Evolutionary conservation across 2,888 invertebrate species (phyloP), one percentile per base, ranked within the genome.

Genomic region (Kuschelorhynchus macadamiae): DNA sequence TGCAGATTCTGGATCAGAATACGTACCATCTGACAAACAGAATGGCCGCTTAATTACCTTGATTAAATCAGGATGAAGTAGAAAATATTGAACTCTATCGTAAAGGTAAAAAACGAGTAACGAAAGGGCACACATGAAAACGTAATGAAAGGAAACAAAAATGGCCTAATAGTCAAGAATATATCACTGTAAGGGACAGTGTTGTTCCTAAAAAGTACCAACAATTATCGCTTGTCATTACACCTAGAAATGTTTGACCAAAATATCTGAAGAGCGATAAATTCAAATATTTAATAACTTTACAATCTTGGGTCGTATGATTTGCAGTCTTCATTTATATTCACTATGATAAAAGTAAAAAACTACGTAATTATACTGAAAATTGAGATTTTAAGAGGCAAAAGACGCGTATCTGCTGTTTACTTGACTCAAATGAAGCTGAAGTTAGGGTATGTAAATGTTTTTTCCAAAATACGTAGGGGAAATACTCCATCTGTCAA

Each of bases 101-200:
- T 25, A 57, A 57, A 57, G 44, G 57, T 7, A 57, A 57, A 57
- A 57, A 57, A 25, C 33, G 44, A 9, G 20, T 56, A n/a, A 57
- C 17, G 12, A 57, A 21, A 44, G 36, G 16, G 16, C 18, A 56
- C 3, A 12, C 21, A 42, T 56, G 56, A 21, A 46, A 57, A 46
- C 42, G 39, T 16, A 57, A 57, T 44, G n/a, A 33, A n/a, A 57
- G 57, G 42, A 57, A 44, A 30, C 11, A 32, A n/a, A 16, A 30
- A 41, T 12, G 55, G 11, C 11, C 17, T 39, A 16, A 18, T 14
- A 21, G 21, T 9, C 11, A 41, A 55, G 5, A 5, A 53, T 7
- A 53, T 36, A 18, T 39, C 14, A 25, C 16, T 1, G 4, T 36
- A 39, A 21, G 39, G 16, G 53, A 39, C 30, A 53, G 7, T 14